Conservation (phyloP, 1,140 invertebrate genomes). For the fruit fly (Drosophila melanogaster) region Release_6_plus_ISO1_MT NC_004354.4:6411001-6411500, state of each 20-base stretch:
- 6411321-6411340: constrained; percentile 52
- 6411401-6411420: too few relatives aligned
- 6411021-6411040: too few relatives aligned
- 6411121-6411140: neutral
- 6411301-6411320: constrained; percentile 65
- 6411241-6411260: constrained; percentile 61
- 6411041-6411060: too few relatives aligned
- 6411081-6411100: neutral
- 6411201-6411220: neutral
- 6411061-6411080: neutral
- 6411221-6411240: constrained; percentile 53
- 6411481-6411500: constrained; percentile 66
- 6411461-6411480: constrained; percentile 66
- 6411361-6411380: constrained; percentile 67
- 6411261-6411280: constrained; percentile 79
- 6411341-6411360: constrained; percentile 14
- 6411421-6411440: neutral
- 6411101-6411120: constrained; percentile 10
- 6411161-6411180: constrained; percentile 8
- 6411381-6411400: constrained; percentile 70
- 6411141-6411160: constrained; percentile 22
- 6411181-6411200: neutral
- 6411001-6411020: too few relatives aligned
- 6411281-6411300: constrained; percentile 79
- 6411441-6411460: constrained; percentile 29